Conservation (phyloP, 92 coral and sea anemone species). For the Pocillopora grandis region DNA sequence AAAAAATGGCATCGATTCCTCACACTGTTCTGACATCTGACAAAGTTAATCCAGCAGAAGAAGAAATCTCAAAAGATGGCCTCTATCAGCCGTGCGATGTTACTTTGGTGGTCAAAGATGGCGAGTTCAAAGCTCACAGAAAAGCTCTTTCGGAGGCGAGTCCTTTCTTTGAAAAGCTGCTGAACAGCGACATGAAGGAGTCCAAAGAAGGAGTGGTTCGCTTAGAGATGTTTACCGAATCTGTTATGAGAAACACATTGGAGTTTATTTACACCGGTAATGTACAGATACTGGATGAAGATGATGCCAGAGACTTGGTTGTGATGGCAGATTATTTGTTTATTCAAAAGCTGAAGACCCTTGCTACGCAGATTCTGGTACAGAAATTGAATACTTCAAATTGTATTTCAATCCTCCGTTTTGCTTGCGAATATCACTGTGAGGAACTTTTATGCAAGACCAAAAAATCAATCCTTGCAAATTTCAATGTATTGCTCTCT, state of each 20-base stretch:
- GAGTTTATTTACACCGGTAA: too few relatives aligned
- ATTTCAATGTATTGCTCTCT: neutral
- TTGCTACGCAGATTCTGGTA: neutral
- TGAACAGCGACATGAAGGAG: conserved; percentile 20
- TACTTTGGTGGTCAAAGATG: conserved; percentile 1
- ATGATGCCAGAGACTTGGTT: too few relatives aligned
- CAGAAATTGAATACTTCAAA: neutral
- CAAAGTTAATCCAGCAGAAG: too few relatives aligned
- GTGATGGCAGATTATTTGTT: too few relatives aligned
- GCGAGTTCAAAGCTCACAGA: neutral
- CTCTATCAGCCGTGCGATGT: neutral
- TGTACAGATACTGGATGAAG: too few relatives aligned
- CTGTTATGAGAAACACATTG: too few relatives aligned
- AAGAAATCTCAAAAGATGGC: neutral
- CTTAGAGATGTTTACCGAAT: neutral
- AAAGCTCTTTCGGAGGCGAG: neutral
- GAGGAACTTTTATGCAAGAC: neutral
- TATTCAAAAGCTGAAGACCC: neutral
- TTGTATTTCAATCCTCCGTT: neutral
- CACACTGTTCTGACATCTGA: too few relatives aligned
- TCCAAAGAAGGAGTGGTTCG: neutral
- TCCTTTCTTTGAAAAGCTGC: conserved; percentile 1
- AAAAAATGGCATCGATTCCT: too few relatives aligned
- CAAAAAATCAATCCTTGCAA: neutral
- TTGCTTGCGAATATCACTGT: neutral